Evolutionary conservation across 2,797 vertebrate genomes (phyloP), one percentile per base, ranked within the genome.

Genomic region (Ispidina picta): DNA sequence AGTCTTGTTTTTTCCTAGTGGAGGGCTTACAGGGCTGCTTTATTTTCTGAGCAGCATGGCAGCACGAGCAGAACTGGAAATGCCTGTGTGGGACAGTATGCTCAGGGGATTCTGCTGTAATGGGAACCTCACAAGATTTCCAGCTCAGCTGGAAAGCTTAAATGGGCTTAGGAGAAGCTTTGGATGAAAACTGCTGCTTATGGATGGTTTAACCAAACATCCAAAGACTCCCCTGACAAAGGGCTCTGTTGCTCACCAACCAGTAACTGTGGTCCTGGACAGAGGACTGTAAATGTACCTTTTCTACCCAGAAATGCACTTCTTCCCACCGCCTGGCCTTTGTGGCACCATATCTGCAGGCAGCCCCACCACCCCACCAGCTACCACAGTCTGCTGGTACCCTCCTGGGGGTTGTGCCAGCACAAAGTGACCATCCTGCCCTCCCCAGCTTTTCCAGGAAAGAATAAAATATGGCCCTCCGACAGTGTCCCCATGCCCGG

Each of bases 11-110:
- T 66, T 59, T 48, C 37, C 16, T 0, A 75, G 19, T 0, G 4
- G 43, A 56, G 48, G 49, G 8, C 29, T 43, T 46, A 63, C 11
- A 3, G 4, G 29, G 21, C 22, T 83, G 21, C 74, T 83, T 44
- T 58, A 5, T 46, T 59, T 81, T 35, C 28, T 11, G 55, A 75
- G 64, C 31, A 28, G 43, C 0, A 0, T 5, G 9, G 48, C 0
- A 0, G 48, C 84, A 69, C 0, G 7, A 87, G 26, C 56, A 80
- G 46, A 69, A 15, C 52, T 48, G 48, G 73, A 75, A 81, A 56
- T 26, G 59, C 35, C 66, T 33, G 62, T 17, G 3, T 10, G 12
- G 37, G 41, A 89, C 66, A 76, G n/a, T 9, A 29, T 44, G 8
- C 68, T 39, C 62, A 15, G 37, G 75, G 75, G 88, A 69, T 73